Base-by-base conservation (phyloP, 2,888 invertebrate genomes). In the Lydus trimaculatus region DNA sequence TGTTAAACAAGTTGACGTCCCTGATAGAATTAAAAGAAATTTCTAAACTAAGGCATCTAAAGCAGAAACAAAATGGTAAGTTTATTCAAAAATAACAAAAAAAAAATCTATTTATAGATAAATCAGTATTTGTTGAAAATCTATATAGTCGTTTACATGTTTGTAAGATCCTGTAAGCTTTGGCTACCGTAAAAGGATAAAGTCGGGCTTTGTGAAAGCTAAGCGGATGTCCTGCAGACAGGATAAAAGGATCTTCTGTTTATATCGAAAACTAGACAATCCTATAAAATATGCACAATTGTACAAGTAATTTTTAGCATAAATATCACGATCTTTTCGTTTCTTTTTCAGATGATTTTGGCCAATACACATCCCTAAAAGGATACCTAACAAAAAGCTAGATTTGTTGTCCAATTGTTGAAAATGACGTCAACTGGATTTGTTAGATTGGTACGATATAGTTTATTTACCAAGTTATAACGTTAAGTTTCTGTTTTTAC, bases 141-240 rank as follows among this genome's bases (percentile, higher is more conserved):
- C 17, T 43, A 6, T 43, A 43, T 8, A 13, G 25, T 64, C 64
- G 60, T 69, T 63, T 70, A 64, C 66, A 70, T 67, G 65, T 70
- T 67, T 43, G 65, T 61, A 60, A 69, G 63, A 66, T 69, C 65
- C 28, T 23, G 6, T 31, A 31, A 31, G 64, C 67, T 69, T 66
- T 65, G 61, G 17, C 17, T 63, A 39, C 56, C 43, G 61, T 58
- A 25, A 61, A 61, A 61, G 56, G 70, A 70, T 66, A 61, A 70
- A 66, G 31, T 31, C 28, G 64, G 58, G 62, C 62, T 66, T 70
- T 61, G 56, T 56, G 62, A 58, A 39, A 39, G 56, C 11, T 25
- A 64, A 58, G 20, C 68, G 65, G 61, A 69, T 39, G 66, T 69
- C 69, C 69, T 69, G 66, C 56, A 69, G 62, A n/a, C 64, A 23